These are phyloP conservation scores for Cherax destructor DNA, from an alignment of 1,140 invertebrate genomes.

Conservation along the genomic window DNA sequence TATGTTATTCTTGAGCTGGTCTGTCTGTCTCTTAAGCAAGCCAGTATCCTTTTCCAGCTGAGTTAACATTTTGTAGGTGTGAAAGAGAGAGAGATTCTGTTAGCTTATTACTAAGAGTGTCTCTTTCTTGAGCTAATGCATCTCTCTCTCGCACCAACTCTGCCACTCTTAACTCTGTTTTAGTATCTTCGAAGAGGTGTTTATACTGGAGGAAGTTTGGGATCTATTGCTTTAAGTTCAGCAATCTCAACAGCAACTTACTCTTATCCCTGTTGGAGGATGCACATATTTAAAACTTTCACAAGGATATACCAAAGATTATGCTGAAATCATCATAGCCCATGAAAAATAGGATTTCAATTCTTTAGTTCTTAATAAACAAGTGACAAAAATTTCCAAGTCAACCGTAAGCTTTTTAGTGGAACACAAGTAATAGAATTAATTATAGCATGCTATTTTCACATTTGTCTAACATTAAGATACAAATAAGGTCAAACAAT, in stretches of 20 bases:
- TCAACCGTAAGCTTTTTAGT: too few species aligned
- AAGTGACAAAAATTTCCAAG: too few species aligned
- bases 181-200: not conserved
- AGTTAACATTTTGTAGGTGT: constrained; percentile 3
- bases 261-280: constrained; percentile 23
- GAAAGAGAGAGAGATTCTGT: constrained; percentile 5
- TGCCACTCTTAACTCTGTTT: not conserved
- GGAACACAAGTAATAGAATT: too few species aligned
- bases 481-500: not conserved
- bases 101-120: not conserved
- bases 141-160: not conserved
- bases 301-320: too few species aligned
- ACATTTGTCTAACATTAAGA: not conserved
- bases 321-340: too few species aligned
- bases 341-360: too few species aligned
- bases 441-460: too few species aligned
- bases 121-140: not conserved
- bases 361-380: too few species aligned
- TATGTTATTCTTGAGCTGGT: not conserved
- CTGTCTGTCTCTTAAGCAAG: not conserved
- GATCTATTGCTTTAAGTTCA: not conserved
- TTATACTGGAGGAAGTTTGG: not conserved
- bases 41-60: constrained; percentile 16
- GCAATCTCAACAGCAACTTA: constrained; percentile 28
- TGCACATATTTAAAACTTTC: not conserved